Conservation (phyloP, 2,888 invertebrate genomes). For the Apodemia zela region DNA sequence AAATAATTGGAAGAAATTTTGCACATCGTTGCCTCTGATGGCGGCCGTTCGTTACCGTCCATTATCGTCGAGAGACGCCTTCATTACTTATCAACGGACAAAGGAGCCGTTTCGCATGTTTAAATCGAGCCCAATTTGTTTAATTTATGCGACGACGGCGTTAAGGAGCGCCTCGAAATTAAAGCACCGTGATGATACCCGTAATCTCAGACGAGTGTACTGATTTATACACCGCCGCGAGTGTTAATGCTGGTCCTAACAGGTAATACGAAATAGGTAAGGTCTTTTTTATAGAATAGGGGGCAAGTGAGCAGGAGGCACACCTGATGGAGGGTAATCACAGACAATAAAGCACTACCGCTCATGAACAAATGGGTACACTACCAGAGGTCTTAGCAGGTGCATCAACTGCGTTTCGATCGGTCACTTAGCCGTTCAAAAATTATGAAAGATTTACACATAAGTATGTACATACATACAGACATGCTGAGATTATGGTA, state of each 20-base stretch:
- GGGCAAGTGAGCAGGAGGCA: no score
- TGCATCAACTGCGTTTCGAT: no score
- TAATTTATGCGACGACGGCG: conserved; percentile 7
- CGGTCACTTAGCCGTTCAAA: no score
- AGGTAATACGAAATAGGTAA: background rate
- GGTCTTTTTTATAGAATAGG: no score
- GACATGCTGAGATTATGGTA: no score
- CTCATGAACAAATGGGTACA: no score
- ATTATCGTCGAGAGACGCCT: background rate
- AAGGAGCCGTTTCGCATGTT: background rate
- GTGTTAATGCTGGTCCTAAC: no score
- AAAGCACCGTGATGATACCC: background rate
- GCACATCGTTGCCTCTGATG: conserved; percentile 2
- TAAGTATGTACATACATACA: no score
- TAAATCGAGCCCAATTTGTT: conserved; percentile 5
- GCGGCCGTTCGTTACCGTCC: conserved; percentile 1
- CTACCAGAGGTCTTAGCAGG: no score
- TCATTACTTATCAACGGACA: conserved; percentile 3
- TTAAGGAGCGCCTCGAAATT: background rate
- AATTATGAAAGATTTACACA: no score
- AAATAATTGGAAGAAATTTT: conserved; percentile 3
- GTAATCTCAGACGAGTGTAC: background rate
- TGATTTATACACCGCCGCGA: background rate
- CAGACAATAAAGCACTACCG: no score
- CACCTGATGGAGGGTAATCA: no score